Percentiles rank a stretch among this genome's conserved stretches.
phyloP scores from a whole-genome alignment of 2,113 vertebrate genomes.

The Aythya baeri region DNA sequence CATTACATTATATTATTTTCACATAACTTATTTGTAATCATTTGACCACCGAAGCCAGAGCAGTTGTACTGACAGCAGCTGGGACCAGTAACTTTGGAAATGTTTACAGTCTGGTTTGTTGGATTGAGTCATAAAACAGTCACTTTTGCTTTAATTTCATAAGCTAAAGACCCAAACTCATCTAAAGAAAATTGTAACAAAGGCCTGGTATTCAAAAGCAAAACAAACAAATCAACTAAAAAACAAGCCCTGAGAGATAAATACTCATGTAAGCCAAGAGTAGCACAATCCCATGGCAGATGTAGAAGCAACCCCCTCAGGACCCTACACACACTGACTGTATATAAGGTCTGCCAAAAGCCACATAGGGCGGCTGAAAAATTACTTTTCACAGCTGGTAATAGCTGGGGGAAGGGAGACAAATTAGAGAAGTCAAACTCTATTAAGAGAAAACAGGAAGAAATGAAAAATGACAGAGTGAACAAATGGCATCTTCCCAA shows the following conservation, averaged over 20 bases:
- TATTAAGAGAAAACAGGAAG: not conserved
- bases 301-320: not conserved
- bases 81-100: not conserved
- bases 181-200: not conserved
- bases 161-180: not conserved
- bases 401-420: not conserved
- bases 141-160: not conserved
- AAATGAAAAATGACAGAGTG: constrained; percentile 20
- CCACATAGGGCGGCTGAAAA: not conserved
- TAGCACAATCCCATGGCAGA: not conserved
- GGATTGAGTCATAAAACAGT: not conserved
- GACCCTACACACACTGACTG: not conserved
- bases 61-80: not conserved
- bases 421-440: not conserved
- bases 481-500: constrained; percentile 7
- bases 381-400: constrained; percentile 1
- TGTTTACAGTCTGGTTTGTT: not conserved
- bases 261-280: not conserved
- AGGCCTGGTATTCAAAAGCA: not conserved
- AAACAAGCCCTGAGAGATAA: not conserved
- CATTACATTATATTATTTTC: not conserved
- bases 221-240: not conserved
- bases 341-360: constrained; percentile 31
- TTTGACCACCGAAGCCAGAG: not conserved
- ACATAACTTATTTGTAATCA: not conserved